These are phyloP conservation scores for Grammomys dolichurus DNA, from an alignment of 2,113 vertebrate genomes.

Conservation along the genomic window DNA sequence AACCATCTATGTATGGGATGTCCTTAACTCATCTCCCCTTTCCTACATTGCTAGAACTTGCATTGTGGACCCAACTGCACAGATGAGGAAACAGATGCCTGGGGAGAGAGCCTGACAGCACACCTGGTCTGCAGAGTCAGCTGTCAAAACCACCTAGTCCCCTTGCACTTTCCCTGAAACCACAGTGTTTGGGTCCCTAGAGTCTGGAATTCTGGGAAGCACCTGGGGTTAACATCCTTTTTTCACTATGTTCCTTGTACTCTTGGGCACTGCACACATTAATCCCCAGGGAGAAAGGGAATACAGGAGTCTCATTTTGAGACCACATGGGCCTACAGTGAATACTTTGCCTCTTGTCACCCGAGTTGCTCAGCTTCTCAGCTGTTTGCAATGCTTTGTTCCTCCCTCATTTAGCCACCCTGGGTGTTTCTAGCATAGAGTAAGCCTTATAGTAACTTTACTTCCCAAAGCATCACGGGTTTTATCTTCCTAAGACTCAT, in stretches of 20 bases:
- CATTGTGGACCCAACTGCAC: not conserved
- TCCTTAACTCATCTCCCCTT: slow-evolving; percentile 22
- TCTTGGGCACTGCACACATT: not conserved
- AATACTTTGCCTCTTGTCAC: not conserved
- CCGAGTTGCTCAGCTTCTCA: not conserved
- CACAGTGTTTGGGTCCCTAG: not conserved
- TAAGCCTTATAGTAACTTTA: not conserved
- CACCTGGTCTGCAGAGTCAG: not conserved
- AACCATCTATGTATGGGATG: not conserved
- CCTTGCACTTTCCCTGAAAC: not conserved
- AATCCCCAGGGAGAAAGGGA: not conserved
- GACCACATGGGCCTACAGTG: not conserved
- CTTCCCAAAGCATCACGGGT: not conserved
- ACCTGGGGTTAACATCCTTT: not conserved
- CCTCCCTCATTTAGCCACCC: not conserved
- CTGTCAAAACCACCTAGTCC: not conserved
- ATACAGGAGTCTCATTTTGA: not conserved
- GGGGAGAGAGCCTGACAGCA: not conserved
- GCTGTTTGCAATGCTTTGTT: not conserved
- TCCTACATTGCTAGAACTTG: not conserved
- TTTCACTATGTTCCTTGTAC: not conserved
- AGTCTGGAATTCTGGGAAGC: not conserved
- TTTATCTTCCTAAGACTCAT: not conserved
- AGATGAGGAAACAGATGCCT: slow-evolving; percentile 34
- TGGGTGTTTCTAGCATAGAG: not conserved